Evolutionary conservation across 2,797 vertebrate genomes (phyloP).

Genomic region (Eulemur rubriventer): DNA sequence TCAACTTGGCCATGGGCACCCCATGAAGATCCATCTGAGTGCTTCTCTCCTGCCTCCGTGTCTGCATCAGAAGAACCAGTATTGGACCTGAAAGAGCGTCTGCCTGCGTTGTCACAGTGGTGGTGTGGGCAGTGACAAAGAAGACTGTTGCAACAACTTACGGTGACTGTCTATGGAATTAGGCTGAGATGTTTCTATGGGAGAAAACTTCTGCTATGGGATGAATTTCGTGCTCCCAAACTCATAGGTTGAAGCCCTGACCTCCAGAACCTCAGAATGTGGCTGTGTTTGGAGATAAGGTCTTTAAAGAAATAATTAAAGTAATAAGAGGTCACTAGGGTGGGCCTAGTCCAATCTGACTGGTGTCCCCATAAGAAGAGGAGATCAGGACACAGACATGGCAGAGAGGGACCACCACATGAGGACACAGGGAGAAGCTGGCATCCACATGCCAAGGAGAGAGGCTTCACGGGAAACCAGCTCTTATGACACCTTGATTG

Average conservation of each 20-base stretch:
- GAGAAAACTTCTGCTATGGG: neutral
- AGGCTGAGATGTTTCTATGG: neutral
- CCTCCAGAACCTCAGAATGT: neutral
- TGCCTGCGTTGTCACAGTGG: too few species aligned
- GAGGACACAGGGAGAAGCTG: neutral
- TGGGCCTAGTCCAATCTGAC: neutral
- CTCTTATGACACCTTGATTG: neutral
- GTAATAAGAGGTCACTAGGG: neutral
- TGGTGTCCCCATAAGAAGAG: neutral
- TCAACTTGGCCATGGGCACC: rapidly evolving
- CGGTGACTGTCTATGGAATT: neutral
- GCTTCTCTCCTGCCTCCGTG: rapidly evolving
- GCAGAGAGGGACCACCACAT: neutral
- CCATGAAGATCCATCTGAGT: rapidly evolving
- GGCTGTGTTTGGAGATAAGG: neutral
- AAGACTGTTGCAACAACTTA: neutral
- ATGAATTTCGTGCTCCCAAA: neutral
- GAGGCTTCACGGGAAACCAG: neutral
- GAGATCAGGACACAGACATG: neutral
- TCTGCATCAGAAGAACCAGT: rapidly evolving
- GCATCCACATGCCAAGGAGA: neutral
- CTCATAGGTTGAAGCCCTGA: neutral
- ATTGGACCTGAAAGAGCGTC: neutral
- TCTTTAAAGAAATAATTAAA: neutral
- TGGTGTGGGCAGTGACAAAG: neutral